Conservation (phyloP, 2,888 invertebrate genomes). For the Thecophora atra region DNA sequence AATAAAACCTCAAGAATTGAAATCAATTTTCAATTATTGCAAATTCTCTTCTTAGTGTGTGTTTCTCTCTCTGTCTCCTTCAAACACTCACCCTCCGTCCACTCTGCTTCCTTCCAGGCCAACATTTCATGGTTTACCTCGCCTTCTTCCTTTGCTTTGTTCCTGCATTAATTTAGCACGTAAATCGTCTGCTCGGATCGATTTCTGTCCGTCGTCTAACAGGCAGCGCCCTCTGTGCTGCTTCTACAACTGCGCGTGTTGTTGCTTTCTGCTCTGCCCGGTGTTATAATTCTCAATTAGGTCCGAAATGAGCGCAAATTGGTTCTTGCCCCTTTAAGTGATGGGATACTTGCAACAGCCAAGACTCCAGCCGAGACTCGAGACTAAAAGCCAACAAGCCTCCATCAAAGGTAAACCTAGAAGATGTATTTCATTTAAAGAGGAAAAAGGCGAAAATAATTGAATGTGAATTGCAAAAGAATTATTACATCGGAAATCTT, state of each 20-base stretch:
- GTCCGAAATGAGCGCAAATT: constrained; percentile 12
- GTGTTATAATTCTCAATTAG: constrained; percentile 27
- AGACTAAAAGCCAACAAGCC: no score
- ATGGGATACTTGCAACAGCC: neutral
- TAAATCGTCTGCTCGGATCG: constrained; percentile 28
- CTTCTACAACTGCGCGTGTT: neutral
- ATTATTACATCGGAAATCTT: neutral
- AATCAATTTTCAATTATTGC: constrained; percentile 60
- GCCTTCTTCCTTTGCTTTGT: constrained; percentile 46
- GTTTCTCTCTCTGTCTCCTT: neutral
- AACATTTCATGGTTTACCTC: neutral
- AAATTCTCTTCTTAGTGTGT: constrained; percentile 19
- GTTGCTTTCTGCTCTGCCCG: neutral
- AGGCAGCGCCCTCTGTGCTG: neutral
- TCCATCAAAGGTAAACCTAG: neutral
- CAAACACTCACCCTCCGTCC: neutral
- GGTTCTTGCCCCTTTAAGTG: constrained; percentile 16
- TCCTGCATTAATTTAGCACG: constrained; percentile 26
- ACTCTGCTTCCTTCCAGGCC: no score
- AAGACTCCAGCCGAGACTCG: no score
- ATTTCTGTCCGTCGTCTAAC: neutral
- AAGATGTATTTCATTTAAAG: neutral
- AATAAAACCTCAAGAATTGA: constrained; percentile 48
- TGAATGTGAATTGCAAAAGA: neutral
- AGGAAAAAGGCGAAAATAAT: neutral